phyloP scores from a whole-genome alignment of 2,797 vertebrate species.

The Trematomus bernacchii region DNA sequence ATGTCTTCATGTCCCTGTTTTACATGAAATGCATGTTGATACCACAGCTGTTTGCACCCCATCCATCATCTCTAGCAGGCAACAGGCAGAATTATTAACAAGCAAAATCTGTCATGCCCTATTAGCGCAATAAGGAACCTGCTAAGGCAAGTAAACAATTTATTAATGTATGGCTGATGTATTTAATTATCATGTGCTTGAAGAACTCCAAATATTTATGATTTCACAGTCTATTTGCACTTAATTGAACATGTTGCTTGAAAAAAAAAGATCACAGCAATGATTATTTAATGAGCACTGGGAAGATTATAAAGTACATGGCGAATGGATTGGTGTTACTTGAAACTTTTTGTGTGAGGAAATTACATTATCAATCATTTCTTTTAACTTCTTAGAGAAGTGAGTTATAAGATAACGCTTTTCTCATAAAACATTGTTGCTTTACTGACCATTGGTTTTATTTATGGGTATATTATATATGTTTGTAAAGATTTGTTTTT shows the following conservation, averaged over 20 bases:
- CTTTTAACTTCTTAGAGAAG: not conserved
- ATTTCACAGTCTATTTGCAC: constrained; percentile 82
- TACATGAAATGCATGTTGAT: constrained; percentile 84
- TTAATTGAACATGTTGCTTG: constrained; percentile 69
- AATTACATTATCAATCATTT: constrained; percentile 38
- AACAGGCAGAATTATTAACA: constrained; percentile 86
- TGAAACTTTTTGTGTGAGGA: constrained; percentile 36
- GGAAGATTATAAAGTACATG: constrained; percentile 56
- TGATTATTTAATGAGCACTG: constrained; percentile 59
- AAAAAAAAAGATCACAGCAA: constrained; percentile 55
- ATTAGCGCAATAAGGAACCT: constrained; percentile 83
- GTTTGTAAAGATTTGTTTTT: not conserved
- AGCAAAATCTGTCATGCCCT: constrained; percentile 84
- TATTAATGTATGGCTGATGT: constrained; percentile 80
- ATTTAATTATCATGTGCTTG: constrained; percentile 77
- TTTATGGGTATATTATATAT: not conserved
- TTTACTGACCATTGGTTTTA: not conserved
- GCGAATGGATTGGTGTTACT: constrained; percentile 14
- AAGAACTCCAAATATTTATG: constrained; percentile 74
- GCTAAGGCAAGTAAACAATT: constrained; percentile 83
- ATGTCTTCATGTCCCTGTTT: constrained; percentile 81
- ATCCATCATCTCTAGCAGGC: constrained; percentile 85
- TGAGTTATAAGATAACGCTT: constrained; percentile 6
- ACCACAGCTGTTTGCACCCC: constrained; percentile 84
- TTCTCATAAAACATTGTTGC: not conserved